phyloP scores from a whole-genome alignment of 1,140 invertebrate species.

The Eulimnadia texana region DNA sequence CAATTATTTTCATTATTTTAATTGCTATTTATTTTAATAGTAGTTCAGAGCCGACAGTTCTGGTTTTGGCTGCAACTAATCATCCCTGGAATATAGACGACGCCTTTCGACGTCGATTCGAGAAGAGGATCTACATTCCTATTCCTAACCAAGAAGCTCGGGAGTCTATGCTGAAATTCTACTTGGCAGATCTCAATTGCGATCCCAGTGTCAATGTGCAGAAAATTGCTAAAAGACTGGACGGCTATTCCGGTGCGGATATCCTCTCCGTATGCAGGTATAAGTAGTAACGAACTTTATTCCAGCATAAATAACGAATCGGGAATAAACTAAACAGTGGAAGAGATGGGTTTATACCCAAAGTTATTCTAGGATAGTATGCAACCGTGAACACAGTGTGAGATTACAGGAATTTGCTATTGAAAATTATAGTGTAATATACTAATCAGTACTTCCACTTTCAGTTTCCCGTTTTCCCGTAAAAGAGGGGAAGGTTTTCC shows the following conservation, averaged over 20 bases:
- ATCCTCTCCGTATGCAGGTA: slow-evolving; percentile 48
- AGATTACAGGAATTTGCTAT: no score
- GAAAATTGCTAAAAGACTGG: slow-evolving; percentile 37
- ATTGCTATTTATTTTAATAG: slow-evolving; percentile 18
- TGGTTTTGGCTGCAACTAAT: slow-evolving; percentile 67
- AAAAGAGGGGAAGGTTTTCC: no score
- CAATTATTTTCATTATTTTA: no score
- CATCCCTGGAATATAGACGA: slow-evolving; percentile 62
- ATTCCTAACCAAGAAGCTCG: slow-evolving; percentile 39
- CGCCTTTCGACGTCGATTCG: slow-evolving; percentile 47
- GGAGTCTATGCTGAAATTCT: slow-evolving; percentile 33
- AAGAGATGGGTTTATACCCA: no score
- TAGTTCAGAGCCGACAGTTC: slow-evolving; percentile 45
- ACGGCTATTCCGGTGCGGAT: slow-evolving; percentile 50
- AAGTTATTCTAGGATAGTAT: no score
- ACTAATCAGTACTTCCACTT: no score
- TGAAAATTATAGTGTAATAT: no score
- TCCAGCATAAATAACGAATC: no score
- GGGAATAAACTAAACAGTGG: no score
- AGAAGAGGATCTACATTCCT: slow-evolving; percentile 58
- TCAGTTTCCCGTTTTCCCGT: no score
- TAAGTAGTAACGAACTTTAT: no score
- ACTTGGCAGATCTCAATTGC: slow-evolving; percentile 31
- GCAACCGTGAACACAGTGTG: no score
- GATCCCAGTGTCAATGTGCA: slow-evolving; percentile 34